phyloP scores from a whole-genome alignment of 1,140 invertebrate genomes.

The Pteromalus puparum region DNA sequence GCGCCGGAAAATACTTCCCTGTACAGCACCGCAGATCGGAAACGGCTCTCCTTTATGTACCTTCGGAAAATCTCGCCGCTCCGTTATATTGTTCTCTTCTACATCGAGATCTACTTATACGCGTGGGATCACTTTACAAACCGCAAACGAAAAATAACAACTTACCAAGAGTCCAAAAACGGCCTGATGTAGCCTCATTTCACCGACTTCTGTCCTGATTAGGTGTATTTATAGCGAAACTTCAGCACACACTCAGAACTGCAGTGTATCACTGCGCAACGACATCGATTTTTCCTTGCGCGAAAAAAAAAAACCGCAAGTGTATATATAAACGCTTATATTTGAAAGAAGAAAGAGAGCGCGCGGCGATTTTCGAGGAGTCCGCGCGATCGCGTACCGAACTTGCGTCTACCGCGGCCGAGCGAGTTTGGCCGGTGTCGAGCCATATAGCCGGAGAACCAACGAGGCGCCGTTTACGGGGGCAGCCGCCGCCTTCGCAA shows the following conservation, averaged over 20 bases:
- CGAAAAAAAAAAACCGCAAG: neutral
- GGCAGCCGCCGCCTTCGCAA: constrained; percentile 11
- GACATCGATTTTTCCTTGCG: too few relatives aligned
- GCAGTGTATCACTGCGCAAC: too few relatives aligned
- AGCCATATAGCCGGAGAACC: too few relatives aligned
- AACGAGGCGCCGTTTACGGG: neutral
- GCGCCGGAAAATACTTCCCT: neutral
- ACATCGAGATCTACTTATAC: too few relatives aligned
- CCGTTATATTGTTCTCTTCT: neutral
- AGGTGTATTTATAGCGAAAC: too few relatives aligned
- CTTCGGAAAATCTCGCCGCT: neutral
- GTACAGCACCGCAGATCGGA: neutral
- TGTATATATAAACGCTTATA: neutral
- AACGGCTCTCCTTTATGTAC: neutral
- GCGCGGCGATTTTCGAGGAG: neutral
- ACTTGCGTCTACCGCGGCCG: constrained; percentile 16
- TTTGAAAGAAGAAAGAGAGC: neutral
- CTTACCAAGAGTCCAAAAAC: constrained; percentile 43
- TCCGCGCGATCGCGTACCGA: constrained; percentile 2
- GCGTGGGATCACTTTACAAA: too few relatives aligned
- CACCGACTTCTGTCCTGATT: too few relatives aligned
- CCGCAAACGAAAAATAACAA: neutral
- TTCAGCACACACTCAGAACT: too few relatives aligned
- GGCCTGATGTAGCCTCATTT: neutral
- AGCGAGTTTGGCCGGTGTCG: neutral